A percentile compares a stretch with the other conserved stretches of the same genome.
phyloP scores from a whole-genome alignment of 2,113 vertebrate genomes.

The Orthonyx spaldingii region DNA sequence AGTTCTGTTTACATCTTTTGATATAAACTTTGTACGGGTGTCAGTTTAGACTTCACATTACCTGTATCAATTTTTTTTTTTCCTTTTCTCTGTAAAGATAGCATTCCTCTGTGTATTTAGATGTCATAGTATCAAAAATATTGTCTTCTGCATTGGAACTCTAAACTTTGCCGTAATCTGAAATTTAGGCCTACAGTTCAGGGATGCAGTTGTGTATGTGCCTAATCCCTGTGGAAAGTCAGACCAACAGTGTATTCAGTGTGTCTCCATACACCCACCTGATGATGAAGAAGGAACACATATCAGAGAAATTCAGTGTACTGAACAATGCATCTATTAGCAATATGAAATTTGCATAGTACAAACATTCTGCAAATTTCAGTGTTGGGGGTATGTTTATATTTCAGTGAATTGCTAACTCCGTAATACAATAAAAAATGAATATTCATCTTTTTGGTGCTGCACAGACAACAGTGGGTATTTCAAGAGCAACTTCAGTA shows the following conservation, averaged over 20 bases:
- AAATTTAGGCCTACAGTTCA: background rate
- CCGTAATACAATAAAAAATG: background rate
- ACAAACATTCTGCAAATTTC: background rate
- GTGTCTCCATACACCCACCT: background rate
- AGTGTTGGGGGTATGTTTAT: background rate
- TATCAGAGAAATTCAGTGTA: background rate
- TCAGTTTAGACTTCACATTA: background rate
- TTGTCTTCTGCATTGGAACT: background rate
- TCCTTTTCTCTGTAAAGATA: background rate
- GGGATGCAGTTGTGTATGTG: background rate
- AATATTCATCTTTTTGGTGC: background rate
- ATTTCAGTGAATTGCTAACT: background rate
- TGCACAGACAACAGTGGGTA: background rate
- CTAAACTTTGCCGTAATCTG: background rate
- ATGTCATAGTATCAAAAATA: background rate
- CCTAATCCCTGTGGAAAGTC: background rate
- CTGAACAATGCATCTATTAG: background rate
- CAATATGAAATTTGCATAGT: background rate
- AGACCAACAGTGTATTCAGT: background rate
- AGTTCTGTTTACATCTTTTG: constrained; percentile 9
- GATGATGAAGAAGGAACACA: background rate
- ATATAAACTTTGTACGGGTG: background rate
- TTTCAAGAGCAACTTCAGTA: background rate
- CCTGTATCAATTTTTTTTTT: background rate
- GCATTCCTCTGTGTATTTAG: background rate